A percentile compares a stretch with the other conserved stretches of the same genome.
Evolutionary conservation across 2,888 invertebrate species (phyloP).

Genomic region (Peribatodes rhomboidaria): DNA sequence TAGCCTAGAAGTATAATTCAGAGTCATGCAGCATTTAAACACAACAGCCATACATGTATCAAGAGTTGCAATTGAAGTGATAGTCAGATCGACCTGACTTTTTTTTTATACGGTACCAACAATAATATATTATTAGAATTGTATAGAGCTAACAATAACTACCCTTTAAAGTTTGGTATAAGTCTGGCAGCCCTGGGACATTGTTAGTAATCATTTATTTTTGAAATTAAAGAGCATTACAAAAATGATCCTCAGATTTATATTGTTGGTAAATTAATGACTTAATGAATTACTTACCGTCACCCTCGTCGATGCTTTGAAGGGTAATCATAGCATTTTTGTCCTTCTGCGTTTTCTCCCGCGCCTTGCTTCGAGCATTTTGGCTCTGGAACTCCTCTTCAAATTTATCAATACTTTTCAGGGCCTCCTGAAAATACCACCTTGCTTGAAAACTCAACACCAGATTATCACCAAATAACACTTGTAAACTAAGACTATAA

Average conservation of each 20-base stretch:
- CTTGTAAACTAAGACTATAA: background rate
- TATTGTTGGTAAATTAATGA: background rate
- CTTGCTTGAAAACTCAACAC: conserved; percentile 33
- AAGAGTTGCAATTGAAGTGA: too few relatives aligned
- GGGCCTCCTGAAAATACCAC: conserved; percentile 66
- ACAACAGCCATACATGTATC: too few relatives aligned
- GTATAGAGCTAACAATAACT: too few relatives aligned
- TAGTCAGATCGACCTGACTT: too few relatives aligned
- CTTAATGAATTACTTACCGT: conserved; percentile 59
- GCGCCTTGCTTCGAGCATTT: conserved; percentile 62
- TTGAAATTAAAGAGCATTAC: background rate
- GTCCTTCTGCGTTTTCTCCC: conserved; percentile 66
- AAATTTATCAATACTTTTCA: conserved; percentile 69
- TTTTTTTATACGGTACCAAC: too few relatives aligned
- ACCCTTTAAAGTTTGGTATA: too few relatives aligned
- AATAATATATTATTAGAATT: too few relatives aligned
- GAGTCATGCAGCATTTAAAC: too few relatives aligned
- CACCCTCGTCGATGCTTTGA: conserved; percentile 77
- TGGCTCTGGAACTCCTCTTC: conserved; percentile 69
- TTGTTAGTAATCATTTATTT: too few relatives aligned
- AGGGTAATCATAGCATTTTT: conserved; percentile 67
- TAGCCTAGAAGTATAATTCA: too few relatives aligned
- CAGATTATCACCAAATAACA: conserved; percentile 17
- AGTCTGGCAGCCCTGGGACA: too few relatives aligned
- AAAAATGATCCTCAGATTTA: too few relatives aligned